phyloP scores from a whole-genome alignment of 2,888 invertebrate species.

The Smittia aterrima region DNA sequence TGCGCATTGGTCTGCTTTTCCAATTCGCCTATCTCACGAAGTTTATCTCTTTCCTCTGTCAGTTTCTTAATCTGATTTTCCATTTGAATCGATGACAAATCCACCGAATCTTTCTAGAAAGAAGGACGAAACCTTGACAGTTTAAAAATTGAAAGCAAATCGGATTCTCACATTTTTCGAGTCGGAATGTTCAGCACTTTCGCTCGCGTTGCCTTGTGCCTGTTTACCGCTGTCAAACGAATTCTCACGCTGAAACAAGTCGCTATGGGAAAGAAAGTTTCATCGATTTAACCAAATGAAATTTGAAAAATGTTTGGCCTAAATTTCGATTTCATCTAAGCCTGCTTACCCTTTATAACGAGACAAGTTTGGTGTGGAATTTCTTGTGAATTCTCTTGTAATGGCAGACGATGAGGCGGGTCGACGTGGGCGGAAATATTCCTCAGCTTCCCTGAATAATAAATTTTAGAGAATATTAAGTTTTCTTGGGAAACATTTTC shows the following conservation, averaged over 20 bases:
- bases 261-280: conserved; percentile 3
- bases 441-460: conserved; percentile 30
- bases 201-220: neutral
- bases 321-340: neutral
- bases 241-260: conserved; percentile 13
- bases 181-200: conserved; percentile 21
- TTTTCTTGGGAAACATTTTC: neutral
- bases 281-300: conserved; percentile 11
- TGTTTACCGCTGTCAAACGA: neutral
- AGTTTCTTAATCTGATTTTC: conserved; percentile 16
- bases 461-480: neutral
- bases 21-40: neutral
- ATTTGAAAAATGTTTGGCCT: neutral
- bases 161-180: neutral
- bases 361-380: conserved; percentile 26
- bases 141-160: neutral
- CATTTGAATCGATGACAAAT: neutral
- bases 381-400: conserved; percentile 12
- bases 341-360: conserved; percentile 18
- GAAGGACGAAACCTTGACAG: neutral
- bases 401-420: conserved; percentile 13
- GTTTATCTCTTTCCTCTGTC: neutral
- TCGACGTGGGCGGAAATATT: conserved; percentile 15
- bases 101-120: neutral
- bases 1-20: conserved; percentile 28